Evolutionary conservation across 2,888 invertebrate genomes (phyloP), one percentile per base, ranked within the genome.

Genomic region (Euproctis similis): DNA sequence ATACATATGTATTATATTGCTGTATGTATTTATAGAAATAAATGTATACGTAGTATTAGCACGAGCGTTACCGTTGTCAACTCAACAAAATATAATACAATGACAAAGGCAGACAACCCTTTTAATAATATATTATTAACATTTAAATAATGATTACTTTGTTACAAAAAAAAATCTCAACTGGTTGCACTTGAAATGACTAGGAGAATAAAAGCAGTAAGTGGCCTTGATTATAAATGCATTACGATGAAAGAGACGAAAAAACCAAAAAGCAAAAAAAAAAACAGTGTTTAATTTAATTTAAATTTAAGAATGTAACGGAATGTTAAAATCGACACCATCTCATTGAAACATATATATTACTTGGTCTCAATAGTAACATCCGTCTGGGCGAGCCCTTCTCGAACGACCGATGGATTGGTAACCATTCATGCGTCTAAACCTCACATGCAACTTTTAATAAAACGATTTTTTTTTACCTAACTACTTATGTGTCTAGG

Each of bases 281-380:
- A n/a, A n/a, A n/a, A n/a, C n/a, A n/a, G n/a, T n/a, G n/a, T n/a
- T n/a, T n/a, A n/a, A n/a, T n/a, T n/a, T n/a, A n/a, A n/a, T n/a
- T n/a, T n/a, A n/a, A n/a, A n/a, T n/a, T n/a, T n/a, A n/a, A n/a
- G n/a, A 42, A 61, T 55, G 64, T 48, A 59, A 80, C 80, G 82
- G 82, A 84, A 82, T 84, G 82, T 76, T 82, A 82, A 80, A 78
- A 84, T 82, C 82, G 82, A 84, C 55, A 81, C 82, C 82, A 82
- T 81, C 74, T 65, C 81, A 59, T 56, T 64, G 61, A 69, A 84
- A 84, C 82, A 84, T 82, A 84, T 84, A 80, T n/a, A 80, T 77
- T 66, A 78, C n/a, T 75, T 81, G 82, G 82, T 82, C 78, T 82
- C 82, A 82, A 84, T 78, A 72, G 62, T 81, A 82, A 82, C 82